A percentile compares a stretch with the other conserved stretches of the same genome.
These are phyloP conservation scores for Gallirallus australis DNA, from an alignment of 2,797 vertebrate genomes.

Conservation along the genomic window DNA sequence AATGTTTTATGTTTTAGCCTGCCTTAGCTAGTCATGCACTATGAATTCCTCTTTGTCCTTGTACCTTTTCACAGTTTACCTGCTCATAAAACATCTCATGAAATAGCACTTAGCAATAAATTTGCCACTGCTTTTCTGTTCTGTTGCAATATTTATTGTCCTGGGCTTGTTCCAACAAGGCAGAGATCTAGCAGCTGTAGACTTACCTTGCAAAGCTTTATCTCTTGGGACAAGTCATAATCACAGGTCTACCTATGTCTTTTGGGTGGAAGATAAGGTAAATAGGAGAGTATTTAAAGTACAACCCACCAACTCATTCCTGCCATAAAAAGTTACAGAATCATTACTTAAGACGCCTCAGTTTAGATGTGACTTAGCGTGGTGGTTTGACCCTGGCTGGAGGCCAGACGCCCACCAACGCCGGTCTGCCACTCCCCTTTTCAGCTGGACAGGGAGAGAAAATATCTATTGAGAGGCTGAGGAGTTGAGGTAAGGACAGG, in stretches of 20 bases:
- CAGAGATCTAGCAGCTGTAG: background rate
- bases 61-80: background rate
- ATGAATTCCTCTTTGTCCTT: background rate
- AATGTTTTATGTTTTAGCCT: background rate
- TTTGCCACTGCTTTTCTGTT: background rate
- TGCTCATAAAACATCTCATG: background rate
- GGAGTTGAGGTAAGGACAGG: too few species aligned
- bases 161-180: background rate
- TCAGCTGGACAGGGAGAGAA: too few species aligned
- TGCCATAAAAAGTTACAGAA: background rate
- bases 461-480: too few species aligned
- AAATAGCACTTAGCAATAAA: background rate
- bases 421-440: too few species aligned
- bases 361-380: background rate
- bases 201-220: background rate
- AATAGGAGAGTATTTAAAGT: background rate
- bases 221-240: background rate
- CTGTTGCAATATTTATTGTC: background rate
- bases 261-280: background rate
- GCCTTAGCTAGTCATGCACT: background rate
- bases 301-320: background rate
- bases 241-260: background rate
- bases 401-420: too few species aligned
- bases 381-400: too few species aligned
- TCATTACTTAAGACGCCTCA: background rate